Base-by-base conservation (phyloP, 2,797 vertebrate species). In the Sebastes diploproa region DNA sequence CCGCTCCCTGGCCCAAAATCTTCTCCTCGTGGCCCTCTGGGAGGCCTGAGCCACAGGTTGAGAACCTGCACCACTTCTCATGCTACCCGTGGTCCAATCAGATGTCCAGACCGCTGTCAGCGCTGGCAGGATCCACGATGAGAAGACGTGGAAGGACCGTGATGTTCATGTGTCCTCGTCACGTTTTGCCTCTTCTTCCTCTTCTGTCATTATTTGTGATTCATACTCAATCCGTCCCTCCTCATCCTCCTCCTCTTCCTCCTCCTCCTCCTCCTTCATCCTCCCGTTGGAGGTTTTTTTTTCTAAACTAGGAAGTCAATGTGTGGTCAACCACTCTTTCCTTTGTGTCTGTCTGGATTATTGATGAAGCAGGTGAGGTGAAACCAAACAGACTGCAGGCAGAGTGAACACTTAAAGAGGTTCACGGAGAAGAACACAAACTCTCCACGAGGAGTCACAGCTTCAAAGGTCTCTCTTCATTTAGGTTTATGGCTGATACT, bases 281-380 rank as follows among this genome's bases (percentile, higher is more conserved):
- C 36, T 42, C 13, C 29, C 2, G 0, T 2, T 54, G 61, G 23
- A 60, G 23, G 0, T 65, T 50, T 52, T 42, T 36, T 46, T 29
- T n/a, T 63, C 30, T 18, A 27, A 8, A 2, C 12, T 0, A 23
- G 11, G 25, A 74, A 77, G 70, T 81, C 65, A 55, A 6, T 81
- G 32, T 72, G 59, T 75, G 77, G 80, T 83, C 74, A 75, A 61
- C 73, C 70, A 63, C 67, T 62, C 52, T 69, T 65, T 78, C 59
- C 75, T 65, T 22, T 73, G 74, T 62, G 63, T 75, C 64, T 16
- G 16, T 62, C n/a, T 77, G 58, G 70, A 79, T 81, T 78, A 78
- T 78, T 88, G 80, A 81, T 76, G 77, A 72, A 76, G 32, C 58
- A 42, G 72, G 68, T 77, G 81, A 64, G 20, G 69, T 4, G 12